Evolutionary conservation across 2,113 vertebrate species (phyloP).

Genomic region (Casuarius casuarius): DNA sequence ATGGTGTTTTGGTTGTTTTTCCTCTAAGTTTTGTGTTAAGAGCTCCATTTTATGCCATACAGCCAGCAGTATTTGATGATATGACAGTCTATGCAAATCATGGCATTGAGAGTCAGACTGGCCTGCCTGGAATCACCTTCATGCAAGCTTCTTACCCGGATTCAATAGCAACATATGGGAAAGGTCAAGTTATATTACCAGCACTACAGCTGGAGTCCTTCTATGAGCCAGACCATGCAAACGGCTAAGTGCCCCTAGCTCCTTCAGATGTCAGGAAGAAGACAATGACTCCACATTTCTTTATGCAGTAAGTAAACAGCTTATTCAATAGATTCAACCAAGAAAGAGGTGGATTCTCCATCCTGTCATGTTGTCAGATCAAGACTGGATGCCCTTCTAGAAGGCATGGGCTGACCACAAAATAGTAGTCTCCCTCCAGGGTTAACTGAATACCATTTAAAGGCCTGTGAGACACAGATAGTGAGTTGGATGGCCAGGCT

Average conservation of each 20-base stretch:
- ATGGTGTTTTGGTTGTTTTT: not conserved
- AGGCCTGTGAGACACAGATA: not conserved
- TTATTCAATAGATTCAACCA: not conserved
- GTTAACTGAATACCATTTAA: too few species aligned
- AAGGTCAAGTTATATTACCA: not conserved
- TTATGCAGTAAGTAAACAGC: not conserved
- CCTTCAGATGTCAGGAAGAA: not conserved
- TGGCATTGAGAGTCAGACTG: not conserved
- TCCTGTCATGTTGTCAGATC: not conserved
- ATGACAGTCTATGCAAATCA: not conserved
- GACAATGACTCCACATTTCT: not conserved
- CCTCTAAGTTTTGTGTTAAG: not conserved
- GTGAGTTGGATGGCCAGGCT: not conserved
- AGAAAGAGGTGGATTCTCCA: not conserved
- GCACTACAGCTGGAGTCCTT: not conserved
- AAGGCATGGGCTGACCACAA: not conserved
- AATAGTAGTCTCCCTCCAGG: not conserved
- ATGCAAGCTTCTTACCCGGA: not conserved
- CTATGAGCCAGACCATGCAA: not conserved
- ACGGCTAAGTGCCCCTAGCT: not conserved
- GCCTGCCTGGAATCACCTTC: not conserved
- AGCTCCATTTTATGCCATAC: not conserved
- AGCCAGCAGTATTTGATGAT: too few species aligned
- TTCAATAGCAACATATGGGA: not conserved
- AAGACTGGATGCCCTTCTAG: not conserved